Percentiles rank a stretch among this genome's conserved stretches.
Conservation (phyloP, 1,140 invertebrate genomes). For the Tribolium madens region DNA sequence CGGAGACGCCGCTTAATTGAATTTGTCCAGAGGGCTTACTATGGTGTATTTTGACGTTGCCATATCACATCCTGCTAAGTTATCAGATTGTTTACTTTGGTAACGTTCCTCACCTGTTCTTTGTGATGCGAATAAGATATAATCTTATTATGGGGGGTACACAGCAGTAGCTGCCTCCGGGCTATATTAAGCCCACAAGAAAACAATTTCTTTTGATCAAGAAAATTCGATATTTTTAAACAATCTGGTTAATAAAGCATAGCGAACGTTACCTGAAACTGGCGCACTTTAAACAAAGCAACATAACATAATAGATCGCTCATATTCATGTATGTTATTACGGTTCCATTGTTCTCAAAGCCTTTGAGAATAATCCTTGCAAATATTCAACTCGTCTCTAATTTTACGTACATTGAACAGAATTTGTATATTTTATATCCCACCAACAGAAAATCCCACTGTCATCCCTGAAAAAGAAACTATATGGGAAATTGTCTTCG, state of each 20-base stretch:
- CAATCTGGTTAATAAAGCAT: conserved; percentile 32
- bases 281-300: conserved; percentile 30
- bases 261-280: conserved; percentile 14
- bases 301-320: conserved; percentile 32
- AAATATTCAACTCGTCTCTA: conserved; percentile 15
- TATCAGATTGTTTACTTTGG: conserved; percentile 36
- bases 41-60: conserved; percentile 25
- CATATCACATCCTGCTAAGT: conserved; percentile 27
- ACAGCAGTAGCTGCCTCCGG: conserved; percentile 7
- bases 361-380: conserved; percentile 32
- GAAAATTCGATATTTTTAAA: conserved; percentile 10
- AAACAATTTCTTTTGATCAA: conserved; percentile 35
- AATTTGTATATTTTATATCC: conserved; percentile 20
- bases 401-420: conserved; percentile 18
- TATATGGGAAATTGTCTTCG: background rate
- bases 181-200: conserved; percentile 27
- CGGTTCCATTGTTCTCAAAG: conserved; percentile 19
- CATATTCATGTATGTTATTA: conserved; percentile 36
- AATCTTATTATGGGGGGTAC: conserved; percentile 24
- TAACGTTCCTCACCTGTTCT: conserved; percentile 33
- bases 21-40: conserved; percentile 24
- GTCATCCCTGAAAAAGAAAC: background rate
- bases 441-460: background rate
- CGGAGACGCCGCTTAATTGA: conserved; percentile 19
- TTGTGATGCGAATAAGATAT: conserved; percentile 37